Base-by-base conservation (phyloP, 1,140 invertebrate genomes). In the Lepidurus apus region DNA sequence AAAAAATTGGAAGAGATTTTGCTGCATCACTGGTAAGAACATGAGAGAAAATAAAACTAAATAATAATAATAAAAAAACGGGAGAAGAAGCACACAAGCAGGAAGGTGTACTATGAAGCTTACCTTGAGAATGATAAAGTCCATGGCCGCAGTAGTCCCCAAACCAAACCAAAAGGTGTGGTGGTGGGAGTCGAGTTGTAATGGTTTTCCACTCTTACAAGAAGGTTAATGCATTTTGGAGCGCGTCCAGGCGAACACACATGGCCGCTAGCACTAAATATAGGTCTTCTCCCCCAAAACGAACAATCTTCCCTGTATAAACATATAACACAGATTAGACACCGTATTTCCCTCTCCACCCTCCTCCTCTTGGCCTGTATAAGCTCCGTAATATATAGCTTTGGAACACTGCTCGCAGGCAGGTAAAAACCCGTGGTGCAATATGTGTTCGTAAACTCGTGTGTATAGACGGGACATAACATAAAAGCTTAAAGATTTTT, bases 221-320 rank as follows among this genome's bases (percentile, higher is more conserved):
- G 53, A 65, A 65, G 53, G 53, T 65, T 65, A 65, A 65, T 65
- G 53, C 53, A 65, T 65, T 13, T 65, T 65, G 53, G 53, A 65
- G 53, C 13, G 53, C 53, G 21, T 65, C 53, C 53, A 65, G 21
- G 53, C 53, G n/a, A n/a, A 65, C 8, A 65, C 53, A 65, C 53
- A 65, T 65, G 53, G 53, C 53, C 53, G 53, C 53, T 13, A 21
- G 53, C 53, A 65, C 53, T 65, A 65, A 65, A 65, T 65, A 65
- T 65, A 65, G 53, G 53, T 65, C 53, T 65, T 11, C 21, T 65
- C 53, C 53, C 21, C 53, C 8, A 21, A 65, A 21, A 65, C 53
- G 17, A 9, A 65, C 53, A 65, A 65, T 65, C 17, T 65, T 65
- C 21, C 53, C 53, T 65, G 53, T 65, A 65, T 65, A 65, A 65